Conservation (phyloP, 2,113 vertebrate genomes). For the Falco punctatus region DNA sequence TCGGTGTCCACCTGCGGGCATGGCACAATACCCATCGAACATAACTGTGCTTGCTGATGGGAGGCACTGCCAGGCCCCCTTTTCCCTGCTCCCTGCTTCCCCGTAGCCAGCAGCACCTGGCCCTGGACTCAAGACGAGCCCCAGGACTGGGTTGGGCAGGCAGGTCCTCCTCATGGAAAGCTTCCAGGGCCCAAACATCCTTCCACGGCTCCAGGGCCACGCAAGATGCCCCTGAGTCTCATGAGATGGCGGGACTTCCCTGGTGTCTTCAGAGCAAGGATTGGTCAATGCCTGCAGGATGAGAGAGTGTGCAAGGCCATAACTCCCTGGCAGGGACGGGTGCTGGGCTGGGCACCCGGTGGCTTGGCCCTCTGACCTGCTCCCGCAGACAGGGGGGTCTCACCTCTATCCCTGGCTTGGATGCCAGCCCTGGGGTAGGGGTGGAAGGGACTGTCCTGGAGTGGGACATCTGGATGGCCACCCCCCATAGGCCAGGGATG, state of each 20-base stretch:
- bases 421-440: not conserved
- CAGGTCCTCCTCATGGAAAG: not conserved
- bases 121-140: not conserved
- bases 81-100: not conserved
- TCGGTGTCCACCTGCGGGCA: not conserved
- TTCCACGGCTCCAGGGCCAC: not conserved
- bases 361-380: rapidly evolving
- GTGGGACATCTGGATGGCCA: too few species aligned
- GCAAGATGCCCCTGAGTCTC: rapidly evolving
- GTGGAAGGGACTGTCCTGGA: not conserved
- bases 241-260: not conserved
- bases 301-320: rapidly evolving
- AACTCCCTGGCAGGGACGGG: rapidly evolving
- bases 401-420: not conserved
- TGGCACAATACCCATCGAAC: not conserved
- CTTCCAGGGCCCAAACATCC: not conserved
- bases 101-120: not conserved
- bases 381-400: not conserved
- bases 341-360: not conserved
- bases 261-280: constrained; percentile 29
- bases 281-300: not conserved
- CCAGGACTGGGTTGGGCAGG: not conserved
- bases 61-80: not conserved
- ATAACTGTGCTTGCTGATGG: not conserved
- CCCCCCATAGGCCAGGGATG: not conserved